Evolutionary conservation across 2,888 invertebrate species (phyloP), one percentile per base, ranked within the genome.

Genomic region (Agrotis clavis): DNA sequence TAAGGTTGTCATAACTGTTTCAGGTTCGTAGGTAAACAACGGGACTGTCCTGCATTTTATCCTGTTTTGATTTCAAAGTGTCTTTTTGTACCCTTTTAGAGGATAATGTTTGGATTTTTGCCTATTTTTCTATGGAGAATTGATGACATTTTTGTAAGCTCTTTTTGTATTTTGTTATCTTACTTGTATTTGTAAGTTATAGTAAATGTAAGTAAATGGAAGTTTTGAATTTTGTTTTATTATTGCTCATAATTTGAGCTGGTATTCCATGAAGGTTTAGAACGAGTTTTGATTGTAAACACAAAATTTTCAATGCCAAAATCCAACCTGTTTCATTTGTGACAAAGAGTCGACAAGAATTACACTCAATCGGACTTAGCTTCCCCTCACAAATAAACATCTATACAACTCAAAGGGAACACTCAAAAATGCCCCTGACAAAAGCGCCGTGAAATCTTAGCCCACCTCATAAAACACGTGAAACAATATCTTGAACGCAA

Each of bases 401-500:
- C 86, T 88, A 76, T 53, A 81, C 77, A 84, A 45, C 14, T 64
- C 76, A 77, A 87, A 90, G 91, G 88, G 91, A 92, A 91, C 91
- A 92, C 91, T 94, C 93, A 92, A 93, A 93, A 93, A 92, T 90
- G 92, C 89, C 91, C 90, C 89, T 90, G 90, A 88, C 85, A 83
- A 91, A 89, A 92, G 89, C 88, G 89, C 93, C 93, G 93, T 92
- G 94, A 94, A 95, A 95, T 94, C 94, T 92, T 92, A 90, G 92
- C 82, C 93, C 95, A 95, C 95, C 94, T 95, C 96, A 95, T 96
- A 95, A 96, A 96, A 94, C 95, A 95, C 94, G 93, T 93, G 94
- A 95, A 95, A 95, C 95, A 95, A 96, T 95, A 95, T 95, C 95
- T 93, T 87, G 86, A 88, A 85, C 87, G 85, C 85, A 86, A 80